These are phyloP conservation scores for Drosophila prostipennis DNA, from an alignment of 2,888 invertebrate species.

Conservation along the genomic window DNA sequence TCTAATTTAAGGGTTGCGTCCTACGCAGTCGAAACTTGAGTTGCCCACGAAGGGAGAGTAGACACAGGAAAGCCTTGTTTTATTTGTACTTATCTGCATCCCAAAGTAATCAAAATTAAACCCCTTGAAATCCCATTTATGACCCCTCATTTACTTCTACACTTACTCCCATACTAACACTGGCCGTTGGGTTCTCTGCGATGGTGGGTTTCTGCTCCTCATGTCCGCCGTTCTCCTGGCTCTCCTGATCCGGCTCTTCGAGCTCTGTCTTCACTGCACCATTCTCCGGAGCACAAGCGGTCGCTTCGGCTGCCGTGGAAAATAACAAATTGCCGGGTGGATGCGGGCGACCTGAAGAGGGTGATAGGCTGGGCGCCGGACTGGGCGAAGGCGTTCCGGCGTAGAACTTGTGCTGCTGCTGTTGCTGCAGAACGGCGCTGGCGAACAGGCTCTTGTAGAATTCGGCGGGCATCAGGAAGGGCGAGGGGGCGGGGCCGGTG, in stretches of 20 bases:
- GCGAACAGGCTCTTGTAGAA: slow-evolving; percentile 92
- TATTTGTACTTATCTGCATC: slow-evolving; percentile 42
- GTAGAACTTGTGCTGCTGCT: slow-evolving; percentile 69
- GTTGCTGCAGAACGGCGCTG: slow-evolving; percentile 86
- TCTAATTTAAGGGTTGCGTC: slow-evolving; percentile 19
- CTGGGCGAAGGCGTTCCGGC: slow-evolving; percentile 56
- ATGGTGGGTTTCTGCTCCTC: slow-evolving; percentile 20
- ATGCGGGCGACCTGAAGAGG: slow-evolving; percentile 48
- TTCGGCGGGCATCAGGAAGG: slow-evolving; percentile 89
- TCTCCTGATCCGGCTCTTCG: slow-evolving; percentile 24
- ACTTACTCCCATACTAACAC: slow-evolving; percentile 69
- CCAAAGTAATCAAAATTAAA: slow-evolving; percentile 85
- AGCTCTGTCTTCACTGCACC: slow-evolving; percentile 49
- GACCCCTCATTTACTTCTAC: slow-evolving; percentile 32
- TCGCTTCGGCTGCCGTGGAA: slow-evolving; percentile 67
- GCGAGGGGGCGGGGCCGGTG: slow-evolving; percentile 16
- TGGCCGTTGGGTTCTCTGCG: slow-evolving; percentile 21
- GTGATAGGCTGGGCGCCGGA: slow-evolving; percentile 20
- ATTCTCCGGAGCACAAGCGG: slow-evolving; percentile 56
- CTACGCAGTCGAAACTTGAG: slow-evolving; percentile 4
- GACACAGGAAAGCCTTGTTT: slow-evolving; percentile 29
- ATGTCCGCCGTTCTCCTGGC: slow-evolving; percentile 6
- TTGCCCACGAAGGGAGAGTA: slow-evolving; percentile 7
- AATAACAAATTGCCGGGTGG: slow-evolving; percentile 86
- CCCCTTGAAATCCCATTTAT: slow-evolving; percentile 35